These are phyloP conservation scores for Panthera tigris DNA, from an alignment of 2,113 vertebrate species.

Conservation along the genomic window DNA sequence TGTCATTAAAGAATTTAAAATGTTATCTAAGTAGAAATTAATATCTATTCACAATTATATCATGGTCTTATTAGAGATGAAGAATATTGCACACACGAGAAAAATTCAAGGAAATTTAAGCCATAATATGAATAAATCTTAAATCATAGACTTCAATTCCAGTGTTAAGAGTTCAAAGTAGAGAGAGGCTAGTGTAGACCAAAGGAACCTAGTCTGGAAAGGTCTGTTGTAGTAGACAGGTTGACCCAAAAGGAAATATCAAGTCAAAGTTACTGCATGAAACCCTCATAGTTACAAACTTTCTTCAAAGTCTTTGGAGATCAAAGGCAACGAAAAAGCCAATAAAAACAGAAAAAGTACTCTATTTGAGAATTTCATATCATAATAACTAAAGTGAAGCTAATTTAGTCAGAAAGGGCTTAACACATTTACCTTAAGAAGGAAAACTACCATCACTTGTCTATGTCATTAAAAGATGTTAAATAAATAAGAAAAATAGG, in stretches of 20 bases:
- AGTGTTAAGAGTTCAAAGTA: neutral
- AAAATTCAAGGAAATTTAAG: neutral
- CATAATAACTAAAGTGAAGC: neutral
- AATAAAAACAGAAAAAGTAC: neutral
- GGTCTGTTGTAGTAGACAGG: neutral
- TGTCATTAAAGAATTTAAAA: neutral
- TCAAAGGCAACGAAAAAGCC: neutral
- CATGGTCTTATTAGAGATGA: neutral
- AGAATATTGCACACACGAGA: neutral
- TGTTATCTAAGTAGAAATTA: neutral
- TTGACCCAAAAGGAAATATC: neutral
- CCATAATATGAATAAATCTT: neutral
- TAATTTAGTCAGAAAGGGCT: neutral
- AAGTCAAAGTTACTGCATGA: neutral
- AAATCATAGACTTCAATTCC: neutral
- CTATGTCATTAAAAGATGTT: neutral
- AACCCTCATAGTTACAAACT: neutral
- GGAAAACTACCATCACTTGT: neutral
- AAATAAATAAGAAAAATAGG: neutral
- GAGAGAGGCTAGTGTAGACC: neutral
- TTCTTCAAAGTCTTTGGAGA: slow-evolving; percentile 4
- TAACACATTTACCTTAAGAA: neutral
- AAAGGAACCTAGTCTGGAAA: neutral
- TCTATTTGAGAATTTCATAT: neutral
- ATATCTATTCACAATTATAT: neutral